Evolutionary conservation across 2,888 invertebrate species (phyloP), one percentile per base, ranked within the genome.

Genomic region (Pterostichus madidus): DNA sequence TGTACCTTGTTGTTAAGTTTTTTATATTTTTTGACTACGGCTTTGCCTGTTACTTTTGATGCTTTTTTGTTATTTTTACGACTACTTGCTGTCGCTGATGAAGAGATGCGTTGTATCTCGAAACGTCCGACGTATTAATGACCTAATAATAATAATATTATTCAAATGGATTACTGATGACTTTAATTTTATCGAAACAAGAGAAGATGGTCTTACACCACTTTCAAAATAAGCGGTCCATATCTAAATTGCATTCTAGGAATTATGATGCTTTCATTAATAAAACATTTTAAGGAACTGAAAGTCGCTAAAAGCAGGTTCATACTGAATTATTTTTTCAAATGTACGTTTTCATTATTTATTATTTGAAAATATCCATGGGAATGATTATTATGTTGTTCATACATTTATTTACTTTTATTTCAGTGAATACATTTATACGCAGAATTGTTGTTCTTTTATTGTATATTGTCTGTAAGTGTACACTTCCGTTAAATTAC

Each of bases 311-410:
- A 46, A 11, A 53, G 6, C 31, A 46, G 44, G 71, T 71, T 44
- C 71, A 46, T 71, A 71, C 71, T 71, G 71, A 71, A 71, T 71
- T 17, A 24, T 59, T 59, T 59, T 59, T 2, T 35, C 8, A 46
- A 71, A 46, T 71, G 71, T 44, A 71, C 73, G 71, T n/a, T n/a
- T 73, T 44, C 39, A 80, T 80, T 73, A 73, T 80, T 59, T 80
- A n/a, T n/a, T 39, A 80, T 49, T 80, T 31, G n/a, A n/a, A n/a
- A n/a, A n/a, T 80, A 68, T 80, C 46, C 80, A 80, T 44, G 68
- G 80, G 80, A 80, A 80, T 73, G 73, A 80, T 73, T 24, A 73
- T 75, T 56, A 73, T 80, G 80, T 73, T 71, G 80, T 80, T 80
- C 71, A 80, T 80, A 80, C 71, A 71, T 80, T 80, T 80, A 53